Percentiles rank a stretch among this genome's conserved stretches.
phyloP scores from a whole-genome alignment of 2,888 invertebrate species.

The Orthosia gracilis region DNA sequence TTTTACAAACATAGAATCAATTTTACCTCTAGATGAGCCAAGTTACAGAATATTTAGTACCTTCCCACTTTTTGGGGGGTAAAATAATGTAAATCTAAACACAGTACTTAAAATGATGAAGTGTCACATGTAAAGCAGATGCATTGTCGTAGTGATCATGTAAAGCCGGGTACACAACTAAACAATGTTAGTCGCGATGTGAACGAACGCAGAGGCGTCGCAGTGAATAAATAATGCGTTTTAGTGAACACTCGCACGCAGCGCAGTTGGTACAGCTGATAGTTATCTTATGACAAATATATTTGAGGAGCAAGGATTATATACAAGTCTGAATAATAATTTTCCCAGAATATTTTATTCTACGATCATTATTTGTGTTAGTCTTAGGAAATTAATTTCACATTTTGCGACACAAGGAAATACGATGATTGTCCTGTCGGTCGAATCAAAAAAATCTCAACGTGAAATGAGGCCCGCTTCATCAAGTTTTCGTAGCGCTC shows the following conservation, averaged over 20 bases:
- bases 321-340: not conserved
- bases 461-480: too few relatives aligned
- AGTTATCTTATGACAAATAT: conserved; percentile 34
- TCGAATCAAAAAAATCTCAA: too few relatives aligned
- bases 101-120: conserved; percentile 24
- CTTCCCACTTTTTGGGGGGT: conserved; percentile 22
- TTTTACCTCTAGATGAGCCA: too few relatives aligned
- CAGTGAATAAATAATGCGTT: conserved; percentile 77
- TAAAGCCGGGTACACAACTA: conserved; percentile 66
- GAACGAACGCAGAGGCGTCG: conserved; percentile 74
- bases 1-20: too few relatives aligned
- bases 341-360: not conserved
- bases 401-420: not conserved
- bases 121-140: conserved; percentile 48
- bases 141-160: conserved; percentile 50
- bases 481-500: too few relatives aligned
- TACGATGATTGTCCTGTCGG: too few relatives aligned
- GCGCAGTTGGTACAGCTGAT: conserved; percentile 55
- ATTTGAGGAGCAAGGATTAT: not conserved
- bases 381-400: too few relatives aligned
- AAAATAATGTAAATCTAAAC: conserved; percentile 17
- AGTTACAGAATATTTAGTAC: too few relatives aligned
- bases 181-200: conserved; percentile 72
- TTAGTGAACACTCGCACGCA: conserved; percentile 61
- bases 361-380: too few relatives aligned